These are phyloP conservation scores for Triops cancriformis DNA, from an alignment of 1,140 invertebrate species.

Conservation along the genomic window DNA sequence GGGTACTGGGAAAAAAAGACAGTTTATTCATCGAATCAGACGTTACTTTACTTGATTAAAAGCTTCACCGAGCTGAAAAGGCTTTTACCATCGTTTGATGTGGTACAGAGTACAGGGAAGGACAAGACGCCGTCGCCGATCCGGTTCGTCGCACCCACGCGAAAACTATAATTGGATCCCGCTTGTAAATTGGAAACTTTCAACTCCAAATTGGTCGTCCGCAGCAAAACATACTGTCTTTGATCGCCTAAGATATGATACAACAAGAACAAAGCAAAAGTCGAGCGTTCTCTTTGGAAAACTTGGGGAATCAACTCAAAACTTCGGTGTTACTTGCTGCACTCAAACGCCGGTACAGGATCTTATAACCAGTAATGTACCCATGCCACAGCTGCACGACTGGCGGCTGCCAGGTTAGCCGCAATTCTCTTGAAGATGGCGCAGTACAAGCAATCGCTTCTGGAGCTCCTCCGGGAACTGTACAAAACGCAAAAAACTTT, in stretches of 20 bases:
- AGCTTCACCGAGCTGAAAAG: neutral
- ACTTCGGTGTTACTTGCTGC: too few species aligned
- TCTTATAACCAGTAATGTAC: constrained; percentile 60
- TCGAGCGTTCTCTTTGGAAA: too few species aligned
- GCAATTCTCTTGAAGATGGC: constrained; percentile 62
- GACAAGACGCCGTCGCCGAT: constrained; percentile 80
- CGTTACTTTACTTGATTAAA: neutral
- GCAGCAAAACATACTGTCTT: constrained; percentile 19
- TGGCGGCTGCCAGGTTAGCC: constrained; percentile 67
- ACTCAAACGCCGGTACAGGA: constrained; percentile 42
- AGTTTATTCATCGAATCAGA: neutral
- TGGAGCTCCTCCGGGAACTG: constrained; percentile 59
- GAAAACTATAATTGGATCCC: constrained; percentile 89
- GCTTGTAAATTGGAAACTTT: constrained; percentile 50
- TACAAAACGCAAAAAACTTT: neutral
- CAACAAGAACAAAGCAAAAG: neutral
- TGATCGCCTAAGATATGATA: neutral
- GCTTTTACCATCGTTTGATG: constrained; percentile 75
- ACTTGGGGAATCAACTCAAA: too few species aligned
- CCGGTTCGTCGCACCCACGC: constrained; percentile 74
- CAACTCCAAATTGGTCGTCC: constrained; percentile 14
- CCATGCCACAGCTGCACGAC: constrained; percentile 58
- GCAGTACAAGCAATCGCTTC: constrained; percentile 58
- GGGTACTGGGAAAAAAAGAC: constrained; percentile 35
- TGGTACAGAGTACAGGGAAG: constrained; percentile 72